Conservation (phyloP, 2,113 vertebrate genomes). For the Eulacestoma nigropectus region DNA sequence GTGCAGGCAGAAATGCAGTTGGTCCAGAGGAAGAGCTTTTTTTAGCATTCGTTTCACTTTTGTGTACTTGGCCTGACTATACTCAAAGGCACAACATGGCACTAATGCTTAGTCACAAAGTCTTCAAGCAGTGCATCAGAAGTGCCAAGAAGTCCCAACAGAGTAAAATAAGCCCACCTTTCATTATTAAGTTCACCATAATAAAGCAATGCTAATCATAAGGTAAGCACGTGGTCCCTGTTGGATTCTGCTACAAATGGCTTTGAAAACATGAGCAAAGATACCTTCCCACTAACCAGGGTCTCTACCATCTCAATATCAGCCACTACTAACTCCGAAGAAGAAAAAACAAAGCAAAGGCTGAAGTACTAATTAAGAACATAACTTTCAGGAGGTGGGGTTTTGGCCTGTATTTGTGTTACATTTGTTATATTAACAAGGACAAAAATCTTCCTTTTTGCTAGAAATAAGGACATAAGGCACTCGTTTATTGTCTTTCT, state of each 20-base stretch:
- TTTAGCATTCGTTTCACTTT: neutral
- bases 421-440: neutral
- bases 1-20: constrained; percentile 12
- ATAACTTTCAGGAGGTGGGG: neutral
- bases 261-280: neutral
- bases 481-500: neutral
- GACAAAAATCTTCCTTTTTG: neutral
- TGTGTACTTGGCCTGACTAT: neutral
- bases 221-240: neutral
- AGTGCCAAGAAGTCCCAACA: neutral
- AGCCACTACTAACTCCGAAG: neutral
- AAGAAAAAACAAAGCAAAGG: neutral
- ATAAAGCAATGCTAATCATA: neutral
- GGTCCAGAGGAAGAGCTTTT: neutral
- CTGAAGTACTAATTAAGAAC: neutral
- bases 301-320: neutral
- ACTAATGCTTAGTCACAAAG: neutral
- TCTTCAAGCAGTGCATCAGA: neutral
- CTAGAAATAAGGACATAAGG: neutral
- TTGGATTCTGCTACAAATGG: neutral
- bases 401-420: neutral
- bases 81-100: neutral
- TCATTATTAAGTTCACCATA: neutral
- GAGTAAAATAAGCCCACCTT: neutral
- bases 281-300: neutral